Conservation (phyloP, 1,140 invertebrate genomes). For the Drosophila truncata region DNA sequence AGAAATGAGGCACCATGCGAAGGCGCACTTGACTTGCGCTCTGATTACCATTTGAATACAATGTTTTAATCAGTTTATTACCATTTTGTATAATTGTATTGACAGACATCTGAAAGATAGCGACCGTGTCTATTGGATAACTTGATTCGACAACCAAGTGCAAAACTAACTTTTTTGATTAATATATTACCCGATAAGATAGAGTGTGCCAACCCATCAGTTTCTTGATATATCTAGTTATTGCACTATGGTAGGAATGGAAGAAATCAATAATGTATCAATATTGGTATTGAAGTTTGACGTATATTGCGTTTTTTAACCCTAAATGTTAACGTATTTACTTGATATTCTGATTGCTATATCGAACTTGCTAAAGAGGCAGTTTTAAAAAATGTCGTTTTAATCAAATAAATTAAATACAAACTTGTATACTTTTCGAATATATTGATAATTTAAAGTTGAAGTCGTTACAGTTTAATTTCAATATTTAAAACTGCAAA, state of each 20-base stretch:
- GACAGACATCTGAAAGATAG: conserved; percentile 10
- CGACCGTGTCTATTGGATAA: conserved; percentile 5
- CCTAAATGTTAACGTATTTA: too few relatives aligned
- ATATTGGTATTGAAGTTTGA: background rate
- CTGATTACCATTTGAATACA: conserved; percentile 1
- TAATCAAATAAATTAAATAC: background rate
- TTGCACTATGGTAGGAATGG: background rate
- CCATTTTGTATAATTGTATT: conserved; percentile 12
- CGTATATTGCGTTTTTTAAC: too few relatives aligned
- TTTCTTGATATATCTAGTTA: background rate
- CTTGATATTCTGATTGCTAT: background rate
- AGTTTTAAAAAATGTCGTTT: background rate
- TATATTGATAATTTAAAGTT: too few relatives aligned
- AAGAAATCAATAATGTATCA: background rate
- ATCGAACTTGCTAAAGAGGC: background rate
- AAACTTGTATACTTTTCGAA: background rate
- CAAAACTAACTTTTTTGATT: background rate
- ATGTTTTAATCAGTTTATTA: conserved; percentile 1
- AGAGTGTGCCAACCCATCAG: background rate
- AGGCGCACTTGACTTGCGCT: background rate
- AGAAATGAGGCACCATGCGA: background rate
- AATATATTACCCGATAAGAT: conserved; percentile 17
- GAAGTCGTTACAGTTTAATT: too few relatives aligned
- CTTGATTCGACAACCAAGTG: conserved; percentile 2
- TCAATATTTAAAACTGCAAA: background rate